These are phyloP conservation scores for Triops longicaudatus DNA, from an alignment of 1,140 invertebrate species.

Conservation along the genomic window DNA sequence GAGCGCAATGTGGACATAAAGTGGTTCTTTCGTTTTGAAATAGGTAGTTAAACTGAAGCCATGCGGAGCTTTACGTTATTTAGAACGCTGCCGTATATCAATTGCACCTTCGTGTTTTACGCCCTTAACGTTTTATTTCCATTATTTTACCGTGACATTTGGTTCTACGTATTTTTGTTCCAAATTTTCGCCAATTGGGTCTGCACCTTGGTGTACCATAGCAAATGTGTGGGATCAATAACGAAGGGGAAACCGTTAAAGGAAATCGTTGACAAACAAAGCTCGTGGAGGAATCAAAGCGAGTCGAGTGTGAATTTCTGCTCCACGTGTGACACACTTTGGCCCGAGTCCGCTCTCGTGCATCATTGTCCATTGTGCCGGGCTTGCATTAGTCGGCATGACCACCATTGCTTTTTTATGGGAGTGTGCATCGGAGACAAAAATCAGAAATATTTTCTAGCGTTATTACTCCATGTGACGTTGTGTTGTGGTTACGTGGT, in stretches of 20 bases:
- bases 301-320: neutral
- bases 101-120: neutral
- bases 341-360: neutral
- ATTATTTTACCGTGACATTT: neutral
- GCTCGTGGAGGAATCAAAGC: neutral
- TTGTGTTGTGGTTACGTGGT: conserved; percentile 18
- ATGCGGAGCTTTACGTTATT: neutral
- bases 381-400: conserved; percentile 22
- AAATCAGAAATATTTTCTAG: conserved; percentile 26
- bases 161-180: neutral
- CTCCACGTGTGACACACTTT: neutral
- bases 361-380: conserved; percentile 27
- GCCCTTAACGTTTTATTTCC: neutral
- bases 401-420: conserved; percentile 27
- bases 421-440: conserved; percentile 25
- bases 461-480: conserved; percentile 18
- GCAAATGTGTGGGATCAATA: neutral
- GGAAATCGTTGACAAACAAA: neutral
- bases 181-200: neutral
- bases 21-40: neutral
- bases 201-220: neutral
- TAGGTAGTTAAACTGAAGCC: neutral
- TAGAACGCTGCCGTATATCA: neutral
- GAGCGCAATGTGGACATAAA: neutral
- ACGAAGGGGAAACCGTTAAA: neutral